Evolutionary conservation across 2,113 vertebrate species (phyloP), one percentile per base, ranked within the genome.

Genomic region (Pyxicephalus adspersus): DNA sequence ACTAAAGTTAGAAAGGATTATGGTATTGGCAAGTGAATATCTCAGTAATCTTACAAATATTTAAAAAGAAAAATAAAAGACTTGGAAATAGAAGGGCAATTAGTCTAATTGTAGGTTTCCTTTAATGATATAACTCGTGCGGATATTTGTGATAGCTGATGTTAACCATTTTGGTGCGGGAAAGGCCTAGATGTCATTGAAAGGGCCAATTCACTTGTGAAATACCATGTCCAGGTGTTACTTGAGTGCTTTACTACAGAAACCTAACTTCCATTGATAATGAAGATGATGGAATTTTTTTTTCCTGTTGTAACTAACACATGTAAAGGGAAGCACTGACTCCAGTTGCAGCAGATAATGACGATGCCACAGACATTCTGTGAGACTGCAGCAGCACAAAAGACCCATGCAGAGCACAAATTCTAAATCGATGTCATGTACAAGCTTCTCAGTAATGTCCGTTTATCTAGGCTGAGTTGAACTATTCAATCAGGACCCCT

Each of bases 21-120:
- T 17, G 38, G 67, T 31, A 31, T 58, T 86, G 86, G 52, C 86
- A 72, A 85, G 7, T 72, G 57, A 84, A 83, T 85, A 85, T 86
- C 85, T 83, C 85, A 80, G 83, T 52, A 7, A 52, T 19, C 17
- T 26, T 19, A 20, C 19, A 55, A 18, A 72, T 72, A 72, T 31
- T 34, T 81, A 83, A 86, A 85, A 87, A 63, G 84, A 85, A 86
- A 88, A 85, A 84, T 64, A 87, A 87, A 88, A 86, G 75, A 88
- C 87, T 89, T 85, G 88, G 84, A 91, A 85, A 88, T 88, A 88
- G 89, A 90, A 91, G 91, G 91, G 90, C 88, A 91, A 89, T 92
- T 91, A 90, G 86, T 88, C 86, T 91, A 92, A 91, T 91, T 88
- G 88, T 1, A 88, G 90, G 89, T 89, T 92, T 90, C 87, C 86